Percentiles rank a stretch among this genome's conserved stretches.
phyloP scores from a whole-genome alignment of 2,113 vertebrate species.

The Zosterops hypoxanthus region DNA sequence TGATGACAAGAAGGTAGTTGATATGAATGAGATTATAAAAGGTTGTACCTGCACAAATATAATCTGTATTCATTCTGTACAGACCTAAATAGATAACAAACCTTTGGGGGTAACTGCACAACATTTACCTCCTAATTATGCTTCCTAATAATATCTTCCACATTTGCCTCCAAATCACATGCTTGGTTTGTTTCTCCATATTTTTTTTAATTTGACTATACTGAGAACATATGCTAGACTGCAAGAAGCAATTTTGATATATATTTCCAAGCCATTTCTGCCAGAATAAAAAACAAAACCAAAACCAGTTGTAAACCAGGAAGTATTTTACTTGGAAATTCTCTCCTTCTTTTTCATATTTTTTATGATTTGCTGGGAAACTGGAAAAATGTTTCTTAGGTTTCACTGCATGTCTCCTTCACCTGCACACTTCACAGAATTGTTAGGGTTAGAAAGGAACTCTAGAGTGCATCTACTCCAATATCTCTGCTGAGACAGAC shows the following conservation, averaged over 20 bases:
- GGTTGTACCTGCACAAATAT: background rate
- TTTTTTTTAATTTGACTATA: background rate
- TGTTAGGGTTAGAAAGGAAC: background rate
- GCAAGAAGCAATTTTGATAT: background rate
- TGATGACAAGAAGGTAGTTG: background rate
- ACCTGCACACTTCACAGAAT: background rate
- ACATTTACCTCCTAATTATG: background rate
- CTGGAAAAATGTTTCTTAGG: background rate
- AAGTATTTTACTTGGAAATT: background rate
- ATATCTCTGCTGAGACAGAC: rapidly evolving
- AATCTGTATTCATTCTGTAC: background rate
- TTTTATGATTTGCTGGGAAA: background rate
- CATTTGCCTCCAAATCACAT: background rate
- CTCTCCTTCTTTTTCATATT: background rate
- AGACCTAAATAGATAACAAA: background rate
- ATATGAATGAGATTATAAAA: background rate
- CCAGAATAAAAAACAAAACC: background rate
- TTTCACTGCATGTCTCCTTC: background rate
- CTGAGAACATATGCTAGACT: background rate
- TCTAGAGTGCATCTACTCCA: background rate
- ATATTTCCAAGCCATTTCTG: background rate
- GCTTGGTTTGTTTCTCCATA: background rate
- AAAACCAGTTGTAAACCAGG: background rate
- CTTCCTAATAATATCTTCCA: background rate
- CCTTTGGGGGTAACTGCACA: background rate